A percentile compares a stretch with the other conserved stretches of the same genome.
Evolutionary conservation across 2,888 invertebrate genomes (phyloP).

Genomic region (Aquatica leii): DNA sequence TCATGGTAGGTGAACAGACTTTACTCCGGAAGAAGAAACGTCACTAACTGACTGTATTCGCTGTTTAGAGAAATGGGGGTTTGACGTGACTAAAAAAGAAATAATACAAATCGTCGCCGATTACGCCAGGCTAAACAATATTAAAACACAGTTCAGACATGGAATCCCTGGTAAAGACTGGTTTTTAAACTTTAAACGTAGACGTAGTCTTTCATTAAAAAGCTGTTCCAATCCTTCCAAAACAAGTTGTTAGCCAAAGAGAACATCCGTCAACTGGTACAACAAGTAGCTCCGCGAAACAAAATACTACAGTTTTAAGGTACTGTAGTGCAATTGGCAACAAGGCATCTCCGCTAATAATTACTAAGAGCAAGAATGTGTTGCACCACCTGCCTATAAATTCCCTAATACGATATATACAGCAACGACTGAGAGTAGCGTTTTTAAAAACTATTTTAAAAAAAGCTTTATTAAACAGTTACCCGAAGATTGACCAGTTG

Average conservation of each 20-base stretch:
- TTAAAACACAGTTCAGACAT: slow-evolving; percentile 49
- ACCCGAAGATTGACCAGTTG: slow-evolving; percentile 41
- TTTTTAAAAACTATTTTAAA: slow-evolving; percentile 42
- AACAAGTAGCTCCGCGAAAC: slow-evolving; percentile 42
- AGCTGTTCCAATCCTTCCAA: too few relatives aligned
- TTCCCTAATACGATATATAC: slow-evolving; percentile 23
- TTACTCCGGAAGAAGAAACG: too few relatives aligned
- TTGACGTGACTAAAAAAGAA: too few relatives aligned
- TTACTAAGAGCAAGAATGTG: slow-evolving; percentile 51
- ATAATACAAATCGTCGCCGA: slow-evolving; percentile 34
- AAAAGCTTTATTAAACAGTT: slow-evolving; percentile 41
- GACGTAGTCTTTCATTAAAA: slow-evolving; percentile 31
- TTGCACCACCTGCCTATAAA: slow-evolving; percentile 49
- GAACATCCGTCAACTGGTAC: too few relatives aligned
- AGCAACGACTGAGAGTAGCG: slow-evolving; percentile 50
- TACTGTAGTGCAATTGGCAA: slow-evolving; percentile 39
- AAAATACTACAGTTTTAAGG: slow-evolving; percentile 48
- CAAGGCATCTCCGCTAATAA: slow-evolving; percentile 51
- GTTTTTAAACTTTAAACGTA: slow-evolving; percentile 39
- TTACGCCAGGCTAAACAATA: too few relatives aligned
- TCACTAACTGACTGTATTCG: too few relatives aligned
- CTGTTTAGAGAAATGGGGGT: too few relatives aligned
- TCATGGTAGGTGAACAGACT: slow-evolving; percentile 23
- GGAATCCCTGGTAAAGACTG: slow-evolving; percentile 45
- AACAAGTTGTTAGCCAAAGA: too few relatives aligned